These are phyloP conservation scores for Dasyurus viverrinus DNA, from an alignment of 2,113 vertebrate species.

Conservation along the genomic window DNA sequence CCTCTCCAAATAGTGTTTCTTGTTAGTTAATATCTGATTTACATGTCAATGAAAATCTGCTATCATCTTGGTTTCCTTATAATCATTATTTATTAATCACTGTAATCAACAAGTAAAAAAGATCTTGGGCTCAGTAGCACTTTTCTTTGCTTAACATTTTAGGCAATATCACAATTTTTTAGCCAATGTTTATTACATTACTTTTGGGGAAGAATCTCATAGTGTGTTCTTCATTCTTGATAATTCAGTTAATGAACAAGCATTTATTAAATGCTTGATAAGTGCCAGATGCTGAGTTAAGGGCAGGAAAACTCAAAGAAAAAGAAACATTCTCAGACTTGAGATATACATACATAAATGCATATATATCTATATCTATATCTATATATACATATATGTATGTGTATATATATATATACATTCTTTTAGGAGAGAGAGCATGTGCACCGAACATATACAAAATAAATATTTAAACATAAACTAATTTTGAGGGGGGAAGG, in stretches of 20 bases:
- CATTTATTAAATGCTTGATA: not conserved
- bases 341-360: not conserved
- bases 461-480: not conserved
- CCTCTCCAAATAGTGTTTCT: not conserved
- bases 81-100: not conserved
- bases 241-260: not conserved
- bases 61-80: not conserved
- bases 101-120: not conserved
- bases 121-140: not conserved
- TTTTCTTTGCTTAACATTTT: not conserved
- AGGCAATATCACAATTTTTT: not conserved
- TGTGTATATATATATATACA: not conserved
- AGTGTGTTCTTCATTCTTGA: not conserved
- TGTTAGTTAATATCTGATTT: not conserved
- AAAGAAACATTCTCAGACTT: not conserved
- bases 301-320: not conserved
- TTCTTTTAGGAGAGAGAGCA: not conserved
- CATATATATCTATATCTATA: no score
- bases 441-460: not conserved
- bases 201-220: not conserved
- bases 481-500: not conserved
- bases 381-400: no score
- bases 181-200: not conserved
- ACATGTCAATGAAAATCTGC: not conserved
- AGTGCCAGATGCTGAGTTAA: not conserved